A percentile compares a stretch with the other conserved stretches of the same genome.
Evolutionary conservation across 2,888 invertebrate genomes (phyloP).

Genomic region (Parnassius orleans): DNA sequence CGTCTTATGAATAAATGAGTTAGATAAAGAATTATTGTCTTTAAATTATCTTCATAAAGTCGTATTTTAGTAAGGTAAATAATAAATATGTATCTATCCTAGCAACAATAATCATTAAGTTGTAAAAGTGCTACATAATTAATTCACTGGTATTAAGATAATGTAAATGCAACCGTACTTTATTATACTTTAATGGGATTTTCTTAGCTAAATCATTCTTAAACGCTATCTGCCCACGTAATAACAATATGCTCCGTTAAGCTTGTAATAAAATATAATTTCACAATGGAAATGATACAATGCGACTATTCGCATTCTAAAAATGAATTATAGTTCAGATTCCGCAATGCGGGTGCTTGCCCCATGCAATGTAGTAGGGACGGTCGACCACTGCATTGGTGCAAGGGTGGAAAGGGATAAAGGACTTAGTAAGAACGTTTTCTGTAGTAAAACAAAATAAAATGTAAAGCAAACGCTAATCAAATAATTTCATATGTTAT

Average conservation of each 20-base stretch:
- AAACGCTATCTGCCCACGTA: constrained; percentile 40
- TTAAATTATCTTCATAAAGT: no score
- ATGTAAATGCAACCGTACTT: no score
- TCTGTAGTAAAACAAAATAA: constrained; percentile 17
- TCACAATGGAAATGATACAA: constrained; percentile 64
- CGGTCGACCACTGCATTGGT: constrained; percentile 32
- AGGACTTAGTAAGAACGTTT: constrained; percentile 21
- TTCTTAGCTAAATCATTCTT: constrained; percentile 26
- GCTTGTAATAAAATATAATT: constrained; percentile 59
- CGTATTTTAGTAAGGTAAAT: no score
- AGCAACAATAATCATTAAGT: no score
- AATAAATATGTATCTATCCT: no score
- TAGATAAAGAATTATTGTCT: no score
- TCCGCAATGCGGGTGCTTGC: constrained; percentile 77
- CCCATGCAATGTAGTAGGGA: constrained; percentile 53
- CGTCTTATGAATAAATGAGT: no score
- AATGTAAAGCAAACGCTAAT: constrained; percentile 3
- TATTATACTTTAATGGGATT: not conserved
- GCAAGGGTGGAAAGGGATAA: constrained; percentile 30
- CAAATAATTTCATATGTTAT: not conserved
- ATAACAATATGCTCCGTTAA: constrained; percentile 59
- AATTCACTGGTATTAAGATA: not conserved
- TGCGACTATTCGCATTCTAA: constrained; percentile 66
- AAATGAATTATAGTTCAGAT: constrained; percentile 72
- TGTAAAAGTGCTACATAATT: no score